phyloP scores from a whole-genome alignment of 2,113 vertebrate species.

The Chaetodon trifascialis region DNA sequence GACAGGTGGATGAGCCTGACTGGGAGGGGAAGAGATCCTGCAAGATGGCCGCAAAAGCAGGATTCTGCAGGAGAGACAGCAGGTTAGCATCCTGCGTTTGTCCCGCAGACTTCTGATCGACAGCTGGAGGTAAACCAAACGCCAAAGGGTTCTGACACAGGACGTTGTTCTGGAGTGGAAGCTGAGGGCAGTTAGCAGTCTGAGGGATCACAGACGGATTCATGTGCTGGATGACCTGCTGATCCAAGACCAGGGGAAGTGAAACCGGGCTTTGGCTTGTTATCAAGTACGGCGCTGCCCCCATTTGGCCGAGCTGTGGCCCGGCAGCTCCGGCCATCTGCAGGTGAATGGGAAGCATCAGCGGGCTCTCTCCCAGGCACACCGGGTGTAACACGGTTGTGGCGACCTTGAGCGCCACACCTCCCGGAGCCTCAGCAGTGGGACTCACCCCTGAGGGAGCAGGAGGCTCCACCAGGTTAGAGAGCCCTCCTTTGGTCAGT shows the following conservation, averaged over 20 bases:
- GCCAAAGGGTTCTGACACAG: conserved; percentile 86
- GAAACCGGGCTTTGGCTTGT: conserved; percentile 92
- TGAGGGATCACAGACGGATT: conserved; percentile 90
- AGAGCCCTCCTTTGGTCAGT: conserved; percentile 90
- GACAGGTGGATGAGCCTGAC: conserved; percentile 85
- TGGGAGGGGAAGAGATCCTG: conserved; percentile 94
- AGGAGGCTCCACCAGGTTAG: conserved; percentile 84
- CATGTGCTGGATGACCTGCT: conserved; percentile 96
- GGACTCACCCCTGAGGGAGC: conserved; percentile 87
- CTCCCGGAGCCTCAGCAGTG: conserved; percentile 86
- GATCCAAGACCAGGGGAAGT: conserved; percentile 93
- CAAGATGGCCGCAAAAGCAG: conserved; percentile 91
- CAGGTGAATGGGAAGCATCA: conserved; percentile 95
- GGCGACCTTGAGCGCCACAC: conserved; percentile 92
- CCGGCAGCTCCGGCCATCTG: conserved; percentile 90
- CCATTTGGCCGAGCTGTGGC: conserved; percentile 87
- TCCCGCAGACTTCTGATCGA: conserved; percentile 88
- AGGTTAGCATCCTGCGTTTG: conserved; percentile 88
- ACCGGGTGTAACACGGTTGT: conserved; percentile 95
- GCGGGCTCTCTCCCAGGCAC: conserved; percentile 94
- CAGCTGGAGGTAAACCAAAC: conserved; percentile 78
- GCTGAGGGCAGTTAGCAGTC: conserved; percentile 80
- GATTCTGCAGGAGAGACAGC: conserved; percentile 91
- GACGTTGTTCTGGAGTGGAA: conserved; percentile 87
- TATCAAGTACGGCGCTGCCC: conserved; percentile 91